Base-by-base conservation (phyloP, 2,888 invertebrate genomes). In the Malacosoma neustria region DNA sequence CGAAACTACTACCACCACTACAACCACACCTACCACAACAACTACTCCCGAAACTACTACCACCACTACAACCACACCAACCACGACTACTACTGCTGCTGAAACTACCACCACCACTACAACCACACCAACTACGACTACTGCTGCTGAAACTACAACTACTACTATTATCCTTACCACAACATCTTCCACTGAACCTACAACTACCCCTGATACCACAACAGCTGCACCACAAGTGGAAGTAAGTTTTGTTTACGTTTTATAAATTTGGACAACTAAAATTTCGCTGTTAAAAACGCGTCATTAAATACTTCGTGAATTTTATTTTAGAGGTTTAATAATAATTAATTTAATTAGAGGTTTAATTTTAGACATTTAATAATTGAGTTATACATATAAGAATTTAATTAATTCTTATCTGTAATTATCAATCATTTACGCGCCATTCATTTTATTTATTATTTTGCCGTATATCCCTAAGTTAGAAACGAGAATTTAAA, bases 141-240 rank as follows among this genome's bases (percentile, higher is more conserved):
- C 13, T 13, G 32, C 34, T 9, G 12, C 30, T 7, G 11, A 30
- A 12, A 4, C 34, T 4, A 30, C 36, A 7, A 15, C 30, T 4
- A 29, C 14, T 14, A 14, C 41, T 22, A 22, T 33, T 3, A 36
- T 33, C 12, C 30, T 34, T 11, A 30, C 38, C 2, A 37, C 40
- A n/a, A 33, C 30, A 9, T n/a, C 15, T 6, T 3, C 40, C 14
- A 12, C 35, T 13, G 14, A 14, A 6, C 31, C 36, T 9, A 11
- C 32, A 33, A 30, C 38, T n/a, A 36, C 37, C 11, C 30, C 32
- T n/a, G 13, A 22, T 3, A 29, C 15, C 3, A 14, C 35, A 29
- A 32, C 37, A 14, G 35, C 38, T 7, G 31, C 32, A 2, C 29
- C 35, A 4, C 9, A 22, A 30, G 29, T 9, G 6, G 22, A 22